Evolutionary conservation across 2,888 invertebrate genomes (phyloP).

Genomic region (Tetragonula carbonaria): DNA sequence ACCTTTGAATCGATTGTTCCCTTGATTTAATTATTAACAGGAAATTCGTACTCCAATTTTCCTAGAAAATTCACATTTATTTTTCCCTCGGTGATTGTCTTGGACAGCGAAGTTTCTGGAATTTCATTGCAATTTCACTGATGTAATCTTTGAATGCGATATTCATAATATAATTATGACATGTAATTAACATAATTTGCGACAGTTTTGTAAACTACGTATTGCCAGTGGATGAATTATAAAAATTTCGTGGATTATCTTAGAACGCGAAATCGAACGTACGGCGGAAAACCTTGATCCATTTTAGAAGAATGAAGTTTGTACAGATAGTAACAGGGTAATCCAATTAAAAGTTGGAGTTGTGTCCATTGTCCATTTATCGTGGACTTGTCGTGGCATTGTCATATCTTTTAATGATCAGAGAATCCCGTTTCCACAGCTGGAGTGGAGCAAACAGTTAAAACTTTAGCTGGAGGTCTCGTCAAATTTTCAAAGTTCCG

Average conservation of each 20-base stretch:
- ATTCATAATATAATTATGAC: too few species aligned
- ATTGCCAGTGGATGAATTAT: background rate
- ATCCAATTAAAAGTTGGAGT: slow-evolving; percentile 26
- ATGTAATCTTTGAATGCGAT: background rate
- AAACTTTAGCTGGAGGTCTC: background rate
- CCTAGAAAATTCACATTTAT: background rate
- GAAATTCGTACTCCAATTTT: background rate
- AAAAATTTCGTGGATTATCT: background rate
- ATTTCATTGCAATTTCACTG: background rate
- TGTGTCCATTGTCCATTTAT: background rate
- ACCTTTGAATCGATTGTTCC: background rate
- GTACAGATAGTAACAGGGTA: background rate
- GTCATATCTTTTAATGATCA: background rate
- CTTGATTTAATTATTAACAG: background rate
- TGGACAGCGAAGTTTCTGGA: background rate
- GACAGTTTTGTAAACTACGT: too few species aligned
- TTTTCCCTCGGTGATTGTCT: background rate
- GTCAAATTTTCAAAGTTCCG: background rate
- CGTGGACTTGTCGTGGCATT: background rate
- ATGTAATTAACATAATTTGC: too few species aligned
- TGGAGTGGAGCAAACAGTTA: background rate
- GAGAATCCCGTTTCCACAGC: background rate
- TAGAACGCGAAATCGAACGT: background rate
- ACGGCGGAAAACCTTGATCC: background rate
- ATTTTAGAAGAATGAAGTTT: background rate